These are phyloP conservation scores for Ochotona curzoniae DNA, from an alignment of 2,113 vertebrate genomes.

Conservation along the genomic window DNA sequence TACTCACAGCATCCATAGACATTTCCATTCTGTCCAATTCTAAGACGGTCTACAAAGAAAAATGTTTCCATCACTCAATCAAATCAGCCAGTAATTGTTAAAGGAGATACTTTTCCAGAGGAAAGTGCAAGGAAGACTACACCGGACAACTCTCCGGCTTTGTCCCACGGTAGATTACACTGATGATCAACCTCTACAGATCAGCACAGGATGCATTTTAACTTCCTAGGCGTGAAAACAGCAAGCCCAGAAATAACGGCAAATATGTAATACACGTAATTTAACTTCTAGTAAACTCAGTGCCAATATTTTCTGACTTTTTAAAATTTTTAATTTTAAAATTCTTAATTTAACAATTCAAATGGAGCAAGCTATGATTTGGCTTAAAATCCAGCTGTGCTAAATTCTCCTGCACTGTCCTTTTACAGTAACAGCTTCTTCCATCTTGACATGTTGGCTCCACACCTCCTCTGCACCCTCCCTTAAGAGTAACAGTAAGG, in stretches of 20 bases:
- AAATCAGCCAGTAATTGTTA: neutral
- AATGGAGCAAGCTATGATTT: conserved; percentile 6
- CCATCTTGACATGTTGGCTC: too few relatives aligned
- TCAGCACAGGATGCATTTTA: neutral
- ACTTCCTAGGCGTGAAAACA: neutral
- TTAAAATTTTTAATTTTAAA: conserved; percentile 39
- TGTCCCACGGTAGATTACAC: neutral
- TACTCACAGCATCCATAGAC: conserved; percentile 89
- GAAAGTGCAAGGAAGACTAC: neutral
- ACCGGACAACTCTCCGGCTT: neutral
- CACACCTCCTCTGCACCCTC: too few relatives aligned
- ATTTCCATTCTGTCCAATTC: conserved; percentile 97
- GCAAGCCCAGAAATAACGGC: neutral
- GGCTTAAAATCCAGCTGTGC: neutral
- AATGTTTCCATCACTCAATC: conserved; percentile 47
- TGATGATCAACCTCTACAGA: neutral
- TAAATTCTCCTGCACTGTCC: too few relatives aligned
- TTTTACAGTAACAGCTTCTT: too few relatives aligned
- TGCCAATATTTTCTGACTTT: conserved; percentile 18
- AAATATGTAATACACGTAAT: neutral
- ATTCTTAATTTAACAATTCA: conserved; percentile 4
- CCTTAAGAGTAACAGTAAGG: neutral
- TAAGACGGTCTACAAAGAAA: conserved; percentile 90
- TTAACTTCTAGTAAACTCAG: conserved; percentile 33
- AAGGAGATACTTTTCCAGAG: neutral